Conservation (phyloP, 2,888 invertebrate genomes). For the Synergus japonicus region DNA sequence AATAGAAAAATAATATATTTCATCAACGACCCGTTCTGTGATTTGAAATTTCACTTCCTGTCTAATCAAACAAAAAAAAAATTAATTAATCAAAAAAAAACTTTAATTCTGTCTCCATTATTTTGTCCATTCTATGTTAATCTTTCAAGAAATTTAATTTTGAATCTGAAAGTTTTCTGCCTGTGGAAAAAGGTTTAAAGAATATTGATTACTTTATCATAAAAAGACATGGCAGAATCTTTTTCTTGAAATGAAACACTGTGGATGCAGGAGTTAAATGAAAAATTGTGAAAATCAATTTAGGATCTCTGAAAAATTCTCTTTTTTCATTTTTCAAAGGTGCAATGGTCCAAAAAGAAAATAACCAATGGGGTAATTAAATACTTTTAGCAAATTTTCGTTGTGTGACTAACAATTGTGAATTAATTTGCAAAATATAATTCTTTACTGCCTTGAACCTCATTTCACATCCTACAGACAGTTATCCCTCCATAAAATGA, state of each 20-base stretch:
- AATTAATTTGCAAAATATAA: constrained; percentile 22
- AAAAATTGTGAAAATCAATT: not conserved
- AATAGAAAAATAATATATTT: too few relatives aligned
- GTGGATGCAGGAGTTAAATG: not conserved
- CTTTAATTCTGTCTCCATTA: not conserved
- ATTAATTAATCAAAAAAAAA: too few relatives aligned
- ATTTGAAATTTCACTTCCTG: not conserved
- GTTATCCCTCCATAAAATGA: too few relatives aligned
- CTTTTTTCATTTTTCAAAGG: constrained; percentile 60
- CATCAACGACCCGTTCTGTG: too few relatives aligned
- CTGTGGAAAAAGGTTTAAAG: not conserved
- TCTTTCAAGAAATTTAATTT: not conserved
- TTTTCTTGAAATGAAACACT: constrained; percentile 6
- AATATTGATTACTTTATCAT: not conserved
- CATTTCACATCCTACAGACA: constrained; percentile 52
- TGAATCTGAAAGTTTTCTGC: not conserved
- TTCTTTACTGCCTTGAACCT: constrained; percentile 37
- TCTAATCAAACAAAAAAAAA: not conserved
- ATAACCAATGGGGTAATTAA: constrained; percentile 67
- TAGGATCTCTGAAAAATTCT: not conserved
- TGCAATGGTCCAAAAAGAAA: constrained; percentile 62
- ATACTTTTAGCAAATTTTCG: constrained; percentile 47
- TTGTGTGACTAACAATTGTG: constrained; percentile 20
- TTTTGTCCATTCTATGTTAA: not conserved
- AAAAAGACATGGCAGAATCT: not conserved